Conservation (phyloP, 2,113 vertebrate species). For the Galbula dea region DNA sequence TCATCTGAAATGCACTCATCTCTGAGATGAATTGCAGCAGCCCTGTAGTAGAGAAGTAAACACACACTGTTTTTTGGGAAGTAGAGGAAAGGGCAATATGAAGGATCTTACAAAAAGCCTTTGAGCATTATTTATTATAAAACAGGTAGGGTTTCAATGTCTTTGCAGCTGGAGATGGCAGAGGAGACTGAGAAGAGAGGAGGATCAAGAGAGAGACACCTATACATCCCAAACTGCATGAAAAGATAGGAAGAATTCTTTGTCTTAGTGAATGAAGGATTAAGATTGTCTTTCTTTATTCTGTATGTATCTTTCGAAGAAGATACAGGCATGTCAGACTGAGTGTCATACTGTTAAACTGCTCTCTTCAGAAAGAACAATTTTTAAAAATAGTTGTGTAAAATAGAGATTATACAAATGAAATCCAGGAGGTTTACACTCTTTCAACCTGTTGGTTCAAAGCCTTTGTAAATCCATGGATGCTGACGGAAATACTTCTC, state of each 20-base stretch:
- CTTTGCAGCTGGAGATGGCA: neutral
- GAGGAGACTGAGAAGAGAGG: neutral
- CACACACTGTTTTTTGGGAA: rapidly evolving
- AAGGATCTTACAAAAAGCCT: neutral
- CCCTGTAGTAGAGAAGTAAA: neutral
- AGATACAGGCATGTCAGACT: neutral
- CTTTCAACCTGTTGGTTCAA: neutral
- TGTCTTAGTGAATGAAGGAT: neutral
- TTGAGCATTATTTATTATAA: neutral
- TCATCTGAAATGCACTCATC: neutral
- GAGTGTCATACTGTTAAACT: neutral
- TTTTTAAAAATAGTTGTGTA: neutral
- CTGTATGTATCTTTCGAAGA: neutral
- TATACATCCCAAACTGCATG: neutral
- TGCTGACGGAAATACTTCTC: slow-evolving; percentile 4
- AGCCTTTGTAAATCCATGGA: neutral
- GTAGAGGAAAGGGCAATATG: neutral
- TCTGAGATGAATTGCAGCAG: neutral
- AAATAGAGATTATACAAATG: neutral
- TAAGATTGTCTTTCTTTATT: neutral
- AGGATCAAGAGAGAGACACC: neutral
- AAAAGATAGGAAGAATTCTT: neutral
- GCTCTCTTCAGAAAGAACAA: neutral
- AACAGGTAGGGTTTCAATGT: neutral
- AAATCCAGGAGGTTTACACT: neutral